Evolutionary conservation across 2,797 vertebrate genomes (phyloP).

Genomic region (Synaphobranchus kaupii): DNA sequence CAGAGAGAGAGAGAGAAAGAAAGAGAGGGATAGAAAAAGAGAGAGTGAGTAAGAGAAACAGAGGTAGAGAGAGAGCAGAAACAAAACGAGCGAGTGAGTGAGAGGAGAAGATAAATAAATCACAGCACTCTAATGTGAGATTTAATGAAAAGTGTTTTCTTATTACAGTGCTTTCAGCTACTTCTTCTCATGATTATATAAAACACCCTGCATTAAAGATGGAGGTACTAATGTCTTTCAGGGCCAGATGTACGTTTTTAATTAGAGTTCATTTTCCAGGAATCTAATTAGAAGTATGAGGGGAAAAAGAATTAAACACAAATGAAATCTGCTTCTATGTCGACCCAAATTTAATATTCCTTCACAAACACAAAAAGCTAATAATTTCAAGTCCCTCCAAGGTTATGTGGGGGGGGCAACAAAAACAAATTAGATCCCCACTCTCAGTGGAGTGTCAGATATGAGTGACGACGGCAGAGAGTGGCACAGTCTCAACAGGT

Average conservation of each 20-base stretch:
- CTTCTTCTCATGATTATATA: slow-evolving; percentile 27
- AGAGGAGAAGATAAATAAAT: slow-evolving; percentile 28
- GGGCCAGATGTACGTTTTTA: slow-evolving; percentile 36
- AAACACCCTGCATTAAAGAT: slow-evolving; percentile 33
- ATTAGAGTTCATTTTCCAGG: slow-evolving; percentile 37
- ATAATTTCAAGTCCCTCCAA: slow-evolving; percentile 20
- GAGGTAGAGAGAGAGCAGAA: neutral
- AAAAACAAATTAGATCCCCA: neutral
- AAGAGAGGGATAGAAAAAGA: neutral
- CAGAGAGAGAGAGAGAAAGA: neutral
- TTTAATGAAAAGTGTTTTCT: slow-evolving; percentile 41
- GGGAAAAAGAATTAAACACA: slow-evolving; percentile 31
- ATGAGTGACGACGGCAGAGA: neutral
- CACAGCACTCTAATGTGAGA: slow-evolving; percentile 31
- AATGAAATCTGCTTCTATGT: slow-evolving; percentile 19
- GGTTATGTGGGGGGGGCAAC: slow-evolving; percentile 10
- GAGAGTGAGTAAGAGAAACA: no score
- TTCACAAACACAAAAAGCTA: slow-evolving; percentile 35
- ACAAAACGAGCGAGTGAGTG: neutral
- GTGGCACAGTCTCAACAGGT: neutral
- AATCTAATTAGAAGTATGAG: slow-evolving; percentile 43
- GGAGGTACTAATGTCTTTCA: slow-evolving; percentile 35
- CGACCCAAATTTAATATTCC: slow-evolving; percentile 38
- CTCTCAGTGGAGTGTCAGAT: neutral
- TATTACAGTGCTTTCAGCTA: slow-evolving; percentile 38